Base-by-base conservation (phyloP, 2,797 vertebrate species). In the Synanceia verrucosa region DNA sequence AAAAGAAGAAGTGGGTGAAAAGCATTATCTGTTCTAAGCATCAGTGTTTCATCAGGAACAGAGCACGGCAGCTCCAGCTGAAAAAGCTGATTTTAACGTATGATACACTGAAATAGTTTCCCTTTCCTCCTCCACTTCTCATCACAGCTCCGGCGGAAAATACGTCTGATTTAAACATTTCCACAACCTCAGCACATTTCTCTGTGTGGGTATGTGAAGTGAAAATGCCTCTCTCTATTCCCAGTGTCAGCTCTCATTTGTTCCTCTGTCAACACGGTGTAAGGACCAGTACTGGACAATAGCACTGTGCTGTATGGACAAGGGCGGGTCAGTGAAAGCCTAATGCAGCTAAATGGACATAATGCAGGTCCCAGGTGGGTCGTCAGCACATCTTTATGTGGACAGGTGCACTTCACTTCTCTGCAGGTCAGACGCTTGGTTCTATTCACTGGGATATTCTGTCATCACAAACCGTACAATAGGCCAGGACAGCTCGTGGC, bases 161-260 rank as follows among this genome's bases (percentile, higher is more conserved):
- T 31, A 44, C 24, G 7, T 85, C 78, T 29, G 67, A 84, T 81
- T 77, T 47, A 78, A 83, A 65, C 37, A 74, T 88, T 92, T 90
- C 70, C 34, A 70, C 78, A 8, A 73, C 59, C 70, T 93, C 90
- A 89, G 89, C 91, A 87, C 83, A 89, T 92, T 90, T 89, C 69
- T 76, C 58, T 72, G 64, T 58, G 78, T 39, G 67, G 47, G 65
- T 26, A 78, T 47, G 82, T 68, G 71, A 83, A 79, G 78, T 64
- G 75, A 82, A 82, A 85, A 73, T 84, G 76, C 77, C 78, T 57
- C 72, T 64, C 73, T 74, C 39, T 82, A 65, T 83, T 83, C 71
- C 78, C 73, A 44, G 64, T 65, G 88, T 89, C 89, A 86, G 86
- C 87, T 83, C 73, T 81, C 87, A 69, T 91, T 90, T 90, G 86